Evolutionary conservation across 2,113 vertebrate genomes (phyloP), one percentile per base, ranked within the genome.

Genomic region (Nothocercus julius): DNA sequence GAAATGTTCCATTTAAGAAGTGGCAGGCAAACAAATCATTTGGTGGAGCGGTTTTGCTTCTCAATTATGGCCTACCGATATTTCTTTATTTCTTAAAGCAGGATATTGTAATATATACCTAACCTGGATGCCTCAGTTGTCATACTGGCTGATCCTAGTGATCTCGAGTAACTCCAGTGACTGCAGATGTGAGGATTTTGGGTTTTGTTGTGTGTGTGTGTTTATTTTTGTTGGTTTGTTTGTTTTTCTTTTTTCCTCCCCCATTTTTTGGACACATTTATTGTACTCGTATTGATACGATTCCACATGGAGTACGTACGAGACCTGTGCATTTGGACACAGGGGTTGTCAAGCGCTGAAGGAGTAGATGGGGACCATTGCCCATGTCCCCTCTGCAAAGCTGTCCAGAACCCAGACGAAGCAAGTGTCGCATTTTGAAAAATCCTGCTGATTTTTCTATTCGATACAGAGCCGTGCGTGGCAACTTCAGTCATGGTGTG

Each of bases 241-340:
- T 49, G 10, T 49, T 45, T 17, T 17, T 45, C 5, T 25, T 12
- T 51, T 25, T 27, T 45, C 16, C 16, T 45, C 45, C 21, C 21
- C 49, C 21, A 24, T 49, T 22, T 49, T 49, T 49, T 73, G 58
- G 20, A 21, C n/a, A n/a, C 56, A 25, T 38, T 58, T 82, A 47
- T 17, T 3, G 11, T 42, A 0, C 1, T 30, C 8, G 0, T 53
- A 4, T 13, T 66, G 15, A 0, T 1, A 0, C 2, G 7, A 12
- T 20, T 34, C 20, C 11, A 0, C 19, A 11, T 42, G 69, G n/a
- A 89, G n/a, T n/a, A n/a, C n/a, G 38, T 2, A 1, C 5, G 9
- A 40, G 49, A 38, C 34, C 75, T 32, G 19, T 28, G 47, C 3
- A n/a, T n/a, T n/a, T n/a, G n/a, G n/a, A 32, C 51, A 34, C 9